Conservation (phyloP, 2,797 vertebrate species). For the Liasis olivaceus region DNA sequence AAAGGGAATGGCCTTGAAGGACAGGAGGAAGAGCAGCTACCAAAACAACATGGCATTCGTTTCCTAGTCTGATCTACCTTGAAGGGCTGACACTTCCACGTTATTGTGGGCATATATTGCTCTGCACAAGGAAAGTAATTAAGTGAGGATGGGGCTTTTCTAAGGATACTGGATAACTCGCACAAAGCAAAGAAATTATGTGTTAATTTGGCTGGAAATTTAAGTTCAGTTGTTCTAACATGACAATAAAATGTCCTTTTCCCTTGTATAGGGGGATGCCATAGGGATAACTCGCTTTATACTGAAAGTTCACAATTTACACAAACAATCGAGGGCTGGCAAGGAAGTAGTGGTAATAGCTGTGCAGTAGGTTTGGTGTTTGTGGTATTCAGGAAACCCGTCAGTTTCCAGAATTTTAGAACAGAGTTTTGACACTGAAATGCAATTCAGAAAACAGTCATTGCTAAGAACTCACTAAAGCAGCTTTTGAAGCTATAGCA, state of each 20-base stretch:
- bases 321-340: not conserved
- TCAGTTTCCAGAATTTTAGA: not conserved
- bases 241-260: not conserved
- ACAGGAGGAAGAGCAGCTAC: not conserved
- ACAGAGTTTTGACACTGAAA: not conserved
- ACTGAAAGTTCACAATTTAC: not conserved
- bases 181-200: not conserved
- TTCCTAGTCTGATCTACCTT: not conserved
- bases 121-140: not conserved
- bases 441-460: not conserved
- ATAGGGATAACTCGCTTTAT: not conserved
- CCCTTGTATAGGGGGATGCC: not conserved
- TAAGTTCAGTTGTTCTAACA: not conserved
- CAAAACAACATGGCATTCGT: not conserved
- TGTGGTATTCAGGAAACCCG: not conserved
- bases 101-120: not conserved
- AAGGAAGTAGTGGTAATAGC: not conserved
- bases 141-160: not conserved
- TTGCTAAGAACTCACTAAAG: not conserved
- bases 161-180: not conserved
- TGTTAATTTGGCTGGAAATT: not conserved
- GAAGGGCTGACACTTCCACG: not conserved
- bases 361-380: not conserved
- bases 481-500: not conserved
- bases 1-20: not conserved